Conservation (phyloP, 2,113 vertebrate species). For the Miniopterus natalensis region DNA sequence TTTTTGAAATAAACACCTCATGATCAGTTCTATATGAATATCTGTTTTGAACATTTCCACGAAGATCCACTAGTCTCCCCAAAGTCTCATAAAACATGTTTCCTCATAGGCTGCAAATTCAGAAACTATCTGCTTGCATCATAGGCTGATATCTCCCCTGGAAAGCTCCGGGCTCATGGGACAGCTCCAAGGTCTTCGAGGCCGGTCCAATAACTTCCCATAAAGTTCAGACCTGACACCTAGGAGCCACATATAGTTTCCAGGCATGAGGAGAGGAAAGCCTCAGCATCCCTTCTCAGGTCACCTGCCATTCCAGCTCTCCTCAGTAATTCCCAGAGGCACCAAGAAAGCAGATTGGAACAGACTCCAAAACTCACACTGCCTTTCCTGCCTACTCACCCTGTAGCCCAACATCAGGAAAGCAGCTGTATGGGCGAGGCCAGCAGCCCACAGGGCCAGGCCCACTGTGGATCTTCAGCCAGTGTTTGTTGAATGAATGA, state of each 20-base stretch:
- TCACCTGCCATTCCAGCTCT: background rate
- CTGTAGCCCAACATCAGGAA: background rate
- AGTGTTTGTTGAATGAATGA: constrained; percentile 44
- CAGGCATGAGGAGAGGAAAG: background rate
- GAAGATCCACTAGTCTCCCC: background rate
- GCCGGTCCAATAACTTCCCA: background rate
- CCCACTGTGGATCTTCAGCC: background rate
- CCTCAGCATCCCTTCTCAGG: background rate
- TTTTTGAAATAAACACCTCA: background rate
- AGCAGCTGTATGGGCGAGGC: fast-evolving
- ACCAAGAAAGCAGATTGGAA: background rate
- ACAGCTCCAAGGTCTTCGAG: background rate
- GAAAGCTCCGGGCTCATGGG: background rate
- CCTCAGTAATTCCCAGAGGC: background rate
- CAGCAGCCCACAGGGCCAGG: background rate
- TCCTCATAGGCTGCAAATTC: background rate
- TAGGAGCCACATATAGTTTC: background rate
- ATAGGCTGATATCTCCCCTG: background rate
- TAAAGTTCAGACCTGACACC: background rate
- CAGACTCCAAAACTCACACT: background rate
- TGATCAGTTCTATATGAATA: background rate
- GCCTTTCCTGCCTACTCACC: background rate
- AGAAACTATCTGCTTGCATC: background rate
- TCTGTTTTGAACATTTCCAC: background rate
- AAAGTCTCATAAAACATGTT: background rate